A percentile compares a stretch with the other conserved stretches of the same genome.
Conservation (phyloP, 2,797 vertebrate species). For the Cynopterus sphinx region DNA sequence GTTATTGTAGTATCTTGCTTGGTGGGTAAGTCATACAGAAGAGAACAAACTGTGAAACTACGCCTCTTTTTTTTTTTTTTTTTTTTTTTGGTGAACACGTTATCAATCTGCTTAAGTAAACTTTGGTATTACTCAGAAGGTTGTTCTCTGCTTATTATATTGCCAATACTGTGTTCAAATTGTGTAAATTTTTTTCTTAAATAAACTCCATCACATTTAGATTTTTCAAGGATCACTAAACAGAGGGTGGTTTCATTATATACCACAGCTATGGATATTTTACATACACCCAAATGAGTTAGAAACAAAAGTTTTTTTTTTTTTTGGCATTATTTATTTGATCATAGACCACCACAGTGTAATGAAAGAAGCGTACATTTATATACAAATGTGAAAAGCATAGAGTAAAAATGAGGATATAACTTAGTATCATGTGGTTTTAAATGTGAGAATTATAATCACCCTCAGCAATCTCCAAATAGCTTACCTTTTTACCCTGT, state of each 20-base stretch:
- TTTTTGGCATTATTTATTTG: conserved; percentile 52
- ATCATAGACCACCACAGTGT: not conserved
- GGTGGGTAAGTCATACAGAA: conserved; percentile 40
- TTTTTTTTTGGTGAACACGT: conserved; percentile 46
- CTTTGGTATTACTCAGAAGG: conserved; percentile 62
- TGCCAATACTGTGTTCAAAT: conserved; percentile 62
- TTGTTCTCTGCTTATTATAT: conserved; percentile 64
- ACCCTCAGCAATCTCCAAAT: not conserved
- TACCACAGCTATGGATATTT: conserved; percentile 9
- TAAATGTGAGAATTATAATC: not conserved
- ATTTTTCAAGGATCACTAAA: conserved; percentile 26
- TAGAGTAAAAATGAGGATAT: not conserved
- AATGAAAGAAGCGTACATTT: conserved; percentile 35
- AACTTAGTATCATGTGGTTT: not conserved
- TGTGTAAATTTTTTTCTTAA: conserved; percentile 53
- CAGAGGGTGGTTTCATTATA: conserved; percentile 43
- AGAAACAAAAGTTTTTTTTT: not conserved
- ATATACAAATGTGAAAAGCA: not conserved
- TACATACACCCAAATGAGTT: conserved; percentile 17
- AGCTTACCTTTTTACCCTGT: not conserved
- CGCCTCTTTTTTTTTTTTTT: not conserved
- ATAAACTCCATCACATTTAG: not conserved
- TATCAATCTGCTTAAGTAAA: conserved; percentile 73
- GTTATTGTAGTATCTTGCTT: conserved; percentile 47
- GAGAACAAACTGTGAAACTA: conserved; percentile 49